Conservation (phyloP, 2,888 invertebrate species). For the Drosophila subsilvestris region DNA sequence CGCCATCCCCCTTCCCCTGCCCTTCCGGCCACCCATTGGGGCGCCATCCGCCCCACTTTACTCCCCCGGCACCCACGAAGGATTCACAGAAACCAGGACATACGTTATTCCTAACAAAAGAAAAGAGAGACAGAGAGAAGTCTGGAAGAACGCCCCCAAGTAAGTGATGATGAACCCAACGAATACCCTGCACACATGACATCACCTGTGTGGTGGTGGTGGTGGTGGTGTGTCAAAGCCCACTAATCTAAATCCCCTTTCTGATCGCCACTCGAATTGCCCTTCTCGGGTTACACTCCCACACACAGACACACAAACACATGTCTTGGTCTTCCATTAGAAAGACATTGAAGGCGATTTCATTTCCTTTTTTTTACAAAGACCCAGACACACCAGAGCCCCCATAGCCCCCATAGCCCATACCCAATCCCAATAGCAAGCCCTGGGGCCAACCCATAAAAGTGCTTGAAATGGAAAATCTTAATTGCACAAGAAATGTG, state of each 20-base stretch:
- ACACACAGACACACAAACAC: constrained; percentile 24
- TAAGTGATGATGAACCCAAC: background rate
- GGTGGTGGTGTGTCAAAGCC: constrained; percentile 16
- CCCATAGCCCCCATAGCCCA: background rate
- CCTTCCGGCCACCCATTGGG: constrained; percentile 4
- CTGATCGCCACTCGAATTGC: constrained; percentile 22
- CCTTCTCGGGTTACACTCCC: constrained; percentile 35
- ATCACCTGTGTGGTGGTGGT: background rate
- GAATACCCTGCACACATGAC: background rate
- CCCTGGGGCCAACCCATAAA: constrained; percentile 59
- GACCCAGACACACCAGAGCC: background rate
- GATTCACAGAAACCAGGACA: constrained; percentile 18
- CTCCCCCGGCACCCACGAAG: background rate
- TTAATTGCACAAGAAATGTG: constrained; percentile 60
- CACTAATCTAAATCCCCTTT: constrained; percentile 9
- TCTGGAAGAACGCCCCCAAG: constrained; percentile 4
- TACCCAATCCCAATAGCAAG: background rate
- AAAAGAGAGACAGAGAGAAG: constrained; percentile 38
- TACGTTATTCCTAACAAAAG: constrained; percentile 59
- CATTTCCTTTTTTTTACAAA: background rate
- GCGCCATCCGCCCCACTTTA: constrained; percentile 7
- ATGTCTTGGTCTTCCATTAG: constrained; percentile 79
- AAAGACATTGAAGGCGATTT: constrained; percentile 68
- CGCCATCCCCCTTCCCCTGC: background rate
- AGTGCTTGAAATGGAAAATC: constrained; percentile 56